These are phyloP conservation scores for Epinephelus moara DNA, from an alignment of 2,113 vertebrate species.

Conservation along the genomic window DNA sequence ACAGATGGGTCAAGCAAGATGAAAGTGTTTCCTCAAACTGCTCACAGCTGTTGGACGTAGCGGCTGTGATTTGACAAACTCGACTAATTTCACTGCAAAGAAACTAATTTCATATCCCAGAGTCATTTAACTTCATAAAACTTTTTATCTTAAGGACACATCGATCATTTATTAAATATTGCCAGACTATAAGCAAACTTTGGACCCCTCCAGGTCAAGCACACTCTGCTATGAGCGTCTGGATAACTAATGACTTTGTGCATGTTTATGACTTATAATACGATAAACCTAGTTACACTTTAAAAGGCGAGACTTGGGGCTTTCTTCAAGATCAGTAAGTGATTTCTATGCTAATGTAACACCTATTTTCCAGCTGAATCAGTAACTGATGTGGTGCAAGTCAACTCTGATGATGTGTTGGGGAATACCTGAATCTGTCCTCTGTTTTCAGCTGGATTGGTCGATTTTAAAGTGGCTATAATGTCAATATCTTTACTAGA, in stretches of 20 bases:
- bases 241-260: not conserved
- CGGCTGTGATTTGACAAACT: not conserved
- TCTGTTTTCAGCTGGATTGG: too few relatives aligned
- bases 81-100: not conserved
- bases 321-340: not conserved
- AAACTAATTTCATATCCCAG: not conserved
- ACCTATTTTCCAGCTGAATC: not conserved
- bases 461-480: not conserved
- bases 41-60: constrained; percentile 4
- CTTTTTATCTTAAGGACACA: not conserved
- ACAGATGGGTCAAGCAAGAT: not conserved
- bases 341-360: not conserved
- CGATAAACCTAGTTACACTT: constrained; percentile 3
- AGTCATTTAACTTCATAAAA: not conserved
- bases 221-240: not conserved
- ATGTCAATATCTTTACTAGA: not conserved
- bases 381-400: too few relatives aligned
- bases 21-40: not conserved
- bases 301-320: not conserved
- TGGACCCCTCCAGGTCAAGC: constrained; percentile 18
- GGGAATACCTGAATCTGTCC: too few relatives aligned
- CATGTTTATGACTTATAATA: not conserved
- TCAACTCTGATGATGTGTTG: too few relatives aligned
- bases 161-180: constrained; percentile 54
- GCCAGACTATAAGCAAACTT: constrained; percentile 51